phyloP scores from a whole-genome alignment of 2,113 vertebrate species.

The Ailurus styani region DNA sequence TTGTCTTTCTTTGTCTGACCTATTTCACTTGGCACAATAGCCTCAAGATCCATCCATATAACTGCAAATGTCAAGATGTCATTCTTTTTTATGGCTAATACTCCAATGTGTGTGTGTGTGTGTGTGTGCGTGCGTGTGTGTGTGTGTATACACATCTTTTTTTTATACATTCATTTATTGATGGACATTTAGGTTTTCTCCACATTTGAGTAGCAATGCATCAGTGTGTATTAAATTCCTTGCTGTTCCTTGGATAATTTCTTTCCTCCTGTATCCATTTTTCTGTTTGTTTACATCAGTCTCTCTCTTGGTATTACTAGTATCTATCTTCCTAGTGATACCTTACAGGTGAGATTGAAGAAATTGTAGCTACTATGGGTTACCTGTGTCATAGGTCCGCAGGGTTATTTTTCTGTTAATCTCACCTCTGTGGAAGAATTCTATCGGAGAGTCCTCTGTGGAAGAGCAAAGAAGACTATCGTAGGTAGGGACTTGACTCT shows the following conservation, averaged over 20 bases:
- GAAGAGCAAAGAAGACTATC: neutral
- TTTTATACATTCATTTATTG: neutral
- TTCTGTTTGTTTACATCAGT: neutral
- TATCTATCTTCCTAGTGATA: neutral
- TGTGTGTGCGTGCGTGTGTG: neutral
- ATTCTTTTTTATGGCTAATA: neutral
- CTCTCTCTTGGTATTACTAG: neutral
- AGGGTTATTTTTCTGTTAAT: neutral
- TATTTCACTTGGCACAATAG: neutral
- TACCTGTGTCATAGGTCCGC: neutral
- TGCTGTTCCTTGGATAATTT: neutral
- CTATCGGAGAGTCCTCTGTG: neutral
- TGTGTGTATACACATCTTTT: neutral
- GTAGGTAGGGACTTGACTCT: neutral
- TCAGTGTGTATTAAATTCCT: neutral
- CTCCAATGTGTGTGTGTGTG: neutral
- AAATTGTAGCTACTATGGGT: neutral
- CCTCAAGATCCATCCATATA: neutral
- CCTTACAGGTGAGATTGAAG: neutral
- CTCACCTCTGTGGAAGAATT: neutral
- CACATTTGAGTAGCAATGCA: neutral
- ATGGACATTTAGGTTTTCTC: neutral
- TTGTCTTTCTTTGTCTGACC: neutral
- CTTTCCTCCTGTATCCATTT: neutral
- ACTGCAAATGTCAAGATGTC: neutral